Base-by-base conservation (phyloP, 2,888 invertebrate genomes). In the Acrobeloides nanus region DNA sequence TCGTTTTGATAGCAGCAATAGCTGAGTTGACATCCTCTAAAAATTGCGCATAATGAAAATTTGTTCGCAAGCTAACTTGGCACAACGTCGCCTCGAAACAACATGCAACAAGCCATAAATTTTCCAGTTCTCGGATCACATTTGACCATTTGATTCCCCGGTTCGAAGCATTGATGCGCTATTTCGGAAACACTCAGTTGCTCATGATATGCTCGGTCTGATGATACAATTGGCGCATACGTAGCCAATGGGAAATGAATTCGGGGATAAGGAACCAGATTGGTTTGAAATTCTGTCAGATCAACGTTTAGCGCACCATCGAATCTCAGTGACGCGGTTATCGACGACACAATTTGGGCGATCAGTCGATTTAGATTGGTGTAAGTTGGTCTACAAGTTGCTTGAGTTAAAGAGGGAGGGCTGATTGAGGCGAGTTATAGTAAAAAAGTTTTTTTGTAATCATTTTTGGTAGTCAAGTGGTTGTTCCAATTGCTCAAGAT, bases 1-100 rank as follows among this genome's bases (percentile, higher is more conserved):
- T 69, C 6, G 71, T 69, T 48, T 74, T 74, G 44, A 75, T 68
- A 6, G 57, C 53, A 8, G 70, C 61, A 26, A 74, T 75, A n/a
- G 74, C 67, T n/a, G 70, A 55, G 51, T 72, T 74, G 39, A 75
- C 73, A 41, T 51, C 39, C 43, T 18, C 17, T 20, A 6, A 27
- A 42, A 20, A 42, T 38, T 12, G 20, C 18, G n/a, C n/a, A n/a
- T n/a, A n/a, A n/a, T n/a, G n/a, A n/a, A n/a, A n/a, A n/a, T n/a
- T n/a, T n/a, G n/a, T 12, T 23, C 12, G 21, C 20, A 21, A 33
- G 34, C 33, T 5, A 32, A 5, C 68, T 89, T 53, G 90, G 90
- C 4, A 90, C 89, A 53, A 89, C 89, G 76, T 89, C 89, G 52
- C 89, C 89, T 72, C 89, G 73, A 81, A 89, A 90, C 79, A 90